Evolutionary conservation across 2,888 invertebrate species (phyloP), one percentile per base, ranked within the genome.

Genomic region (Yponomeuta cagnagella): DNA sequence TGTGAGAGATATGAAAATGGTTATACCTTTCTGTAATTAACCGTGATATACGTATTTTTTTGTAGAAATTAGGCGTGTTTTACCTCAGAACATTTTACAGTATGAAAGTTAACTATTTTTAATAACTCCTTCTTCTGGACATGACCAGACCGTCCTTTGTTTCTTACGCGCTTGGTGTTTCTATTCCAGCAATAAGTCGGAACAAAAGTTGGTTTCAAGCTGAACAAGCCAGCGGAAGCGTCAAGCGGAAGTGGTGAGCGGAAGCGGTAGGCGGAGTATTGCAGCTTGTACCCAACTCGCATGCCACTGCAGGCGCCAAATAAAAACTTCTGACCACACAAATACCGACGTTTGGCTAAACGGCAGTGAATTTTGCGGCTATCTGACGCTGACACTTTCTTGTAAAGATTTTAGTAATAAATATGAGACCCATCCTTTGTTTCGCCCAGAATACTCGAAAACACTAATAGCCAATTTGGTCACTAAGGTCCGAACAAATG

Each of bases 171-270:
- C 52, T 15, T 2, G 12, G 15, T 15, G 9, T 43, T 43, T 43
- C 43, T 43, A 43, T 58, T 15, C 15, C 15, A 33, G 43, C 23
- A 68, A 68, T 68, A 68, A 48, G 68, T 68, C 48, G 15, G 37
- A 43, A 48, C 43, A 68, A 68, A 68, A 68, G 68, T 48, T 23
- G 48, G n/a, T 43, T 15, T 37, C 23, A 33, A 68, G 33, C 68
- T 48, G 43, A 68, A 68, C n/a, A 12, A 15, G 15, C 15, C 15
- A 58, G 52, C 52, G 15, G 52, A 58, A 43, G 43, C 43, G 43
- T 43, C 8, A 43, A 43, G 43, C 43, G 68, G 43, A 68, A 68
- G 68, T 48, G 15, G 15, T 3, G 52, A 58, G 52, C 52, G 68
- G 43, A 68, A 68, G 68, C 68, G 15, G 15, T 12, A 12, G 12